Conservation (phyloP, 2,113 vertebrate genomes). For the Pedetes capensis region DNA sequence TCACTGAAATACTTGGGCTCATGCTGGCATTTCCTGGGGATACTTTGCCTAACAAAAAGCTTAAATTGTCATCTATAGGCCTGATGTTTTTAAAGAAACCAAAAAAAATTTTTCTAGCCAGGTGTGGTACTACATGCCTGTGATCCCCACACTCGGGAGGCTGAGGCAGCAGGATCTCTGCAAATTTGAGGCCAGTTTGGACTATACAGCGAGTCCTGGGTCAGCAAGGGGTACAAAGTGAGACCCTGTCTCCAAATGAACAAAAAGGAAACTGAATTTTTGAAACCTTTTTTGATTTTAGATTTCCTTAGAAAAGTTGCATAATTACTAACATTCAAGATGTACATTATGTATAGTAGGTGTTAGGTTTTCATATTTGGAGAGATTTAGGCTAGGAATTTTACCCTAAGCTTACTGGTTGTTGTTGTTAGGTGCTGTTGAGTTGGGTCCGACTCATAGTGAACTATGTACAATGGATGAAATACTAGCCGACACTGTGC, state of each 20-base stretch:
- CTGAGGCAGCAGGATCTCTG: too few species aligned
- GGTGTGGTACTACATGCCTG: too few species aligned
- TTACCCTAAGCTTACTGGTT: neutral
- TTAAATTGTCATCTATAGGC: neutral
- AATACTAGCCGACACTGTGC: too few species aligned
- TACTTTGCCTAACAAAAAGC: neutral
- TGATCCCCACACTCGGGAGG: too few species aligned
- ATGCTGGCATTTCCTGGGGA: neutral
- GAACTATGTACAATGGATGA: too few species aligned
- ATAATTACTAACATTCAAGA: neutral
- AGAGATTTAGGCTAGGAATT: slow-evolving; percentile 27
- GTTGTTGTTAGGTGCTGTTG: neutral
- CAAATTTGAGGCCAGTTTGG: too few species aligned
- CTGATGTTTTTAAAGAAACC: too few species aligned
- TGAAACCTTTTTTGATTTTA: neutral
- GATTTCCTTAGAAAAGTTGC: neutral
- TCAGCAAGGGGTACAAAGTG: too few species aligned
- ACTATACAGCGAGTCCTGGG: too few species aligned
- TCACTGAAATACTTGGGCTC: neutral
- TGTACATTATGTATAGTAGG: neutral
- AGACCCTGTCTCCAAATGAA: too few species aligned
- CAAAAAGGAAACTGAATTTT: slow-evolving; percentile 36
- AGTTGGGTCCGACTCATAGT: too few species aligned
- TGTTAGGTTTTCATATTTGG: neutral
- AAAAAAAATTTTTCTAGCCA: neutral